These are phyloP conservation scores for Rhinoderma darwinii DNA, from an alignment of 2,113 vertebrate species.

Conservation along the genomic window DNA sequence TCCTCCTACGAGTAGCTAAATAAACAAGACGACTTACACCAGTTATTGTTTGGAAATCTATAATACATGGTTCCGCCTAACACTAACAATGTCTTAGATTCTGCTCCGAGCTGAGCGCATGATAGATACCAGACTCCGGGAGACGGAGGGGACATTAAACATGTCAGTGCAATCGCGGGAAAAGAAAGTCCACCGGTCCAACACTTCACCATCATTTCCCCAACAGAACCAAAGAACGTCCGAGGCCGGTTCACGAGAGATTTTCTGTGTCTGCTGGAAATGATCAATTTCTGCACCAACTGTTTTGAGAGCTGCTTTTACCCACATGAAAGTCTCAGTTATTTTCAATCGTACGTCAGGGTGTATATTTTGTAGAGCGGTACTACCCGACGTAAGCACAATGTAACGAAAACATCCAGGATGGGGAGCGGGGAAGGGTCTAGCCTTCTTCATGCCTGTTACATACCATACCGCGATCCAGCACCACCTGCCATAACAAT, in stretches of 20 bases:
- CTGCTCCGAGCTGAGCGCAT: constrained; percentile 34
- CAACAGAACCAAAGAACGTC: neutral
- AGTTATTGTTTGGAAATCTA: constrained; percentile 54
- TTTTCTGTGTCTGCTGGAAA: neutral
- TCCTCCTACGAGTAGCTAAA: constrained; percentile 54
- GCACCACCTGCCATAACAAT: no score
- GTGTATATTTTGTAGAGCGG: neutral
- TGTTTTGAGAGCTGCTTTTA: neutral
- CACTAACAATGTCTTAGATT: constrained; percentile 46
- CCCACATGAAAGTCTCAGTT: constrained; percentile 3
- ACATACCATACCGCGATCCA: no score
- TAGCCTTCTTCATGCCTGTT: neutral
- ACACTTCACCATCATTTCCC: constrained; percentile 3
- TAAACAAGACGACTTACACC: constrained; percentile 49
- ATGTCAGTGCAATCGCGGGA: neutral
- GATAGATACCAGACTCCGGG: constrained; percentile 41
- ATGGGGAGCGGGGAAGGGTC: no score
- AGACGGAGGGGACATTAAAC: constrained; percentile 56
- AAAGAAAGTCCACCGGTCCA: constrained; percentile 23
- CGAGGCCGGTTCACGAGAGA: neutral
- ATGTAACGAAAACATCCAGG: neutral
- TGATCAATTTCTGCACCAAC: neutral
- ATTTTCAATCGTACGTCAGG: neutral
- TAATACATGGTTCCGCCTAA: constrained; percentile 52
- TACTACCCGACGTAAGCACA: neutral